Percentiles rank a stretch among this genome's conserved stretches.
These are phyloP conservation scores for Thalassophryne amazonica DNA, from an alignment of 2,797 vertebrate genomes.

Conservation along the genomic window DNA sequence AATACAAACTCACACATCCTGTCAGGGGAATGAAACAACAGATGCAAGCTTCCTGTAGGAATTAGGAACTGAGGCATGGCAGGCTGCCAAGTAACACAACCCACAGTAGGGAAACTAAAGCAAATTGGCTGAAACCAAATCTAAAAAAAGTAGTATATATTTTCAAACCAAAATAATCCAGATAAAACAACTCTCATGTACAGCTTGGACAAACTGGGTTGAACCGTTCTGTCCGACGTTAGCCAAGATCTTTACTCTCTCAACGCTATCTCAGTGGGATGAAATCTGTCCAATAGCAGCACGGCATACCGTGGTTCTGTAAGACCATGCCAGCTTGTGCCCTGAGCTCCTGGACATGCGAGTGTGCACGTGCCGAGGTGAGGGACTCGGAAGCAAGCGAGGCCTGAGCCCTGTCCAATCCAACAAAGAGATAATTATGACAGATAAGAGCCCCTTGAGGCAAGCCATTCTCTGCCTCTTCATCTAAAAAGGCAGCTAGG, in stretches of 20 bases:
- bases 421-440: slow-evolving; percentile 70
- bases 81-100: neutral
- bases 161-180: slow-evolving; percentile 23
- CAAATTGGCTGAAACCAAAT: no score
- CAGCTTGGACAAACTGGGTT: slow-evolving; percentile 68
- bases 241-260: slow-evolving; percentile 63
- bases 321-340: slow-evolving; percentile 37
- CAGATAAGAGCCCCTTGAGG: slow-evolving; percentile 58
- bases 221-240: slow-evolving; percentile 57
- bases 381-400: slow-evolving; percentile 46
- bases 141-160: slow-evolving; percentile 4
- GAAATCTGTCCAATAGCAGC: slow-evolving; percentile 52
- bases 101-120: no score
- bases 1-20: slow-evolving; percentile 41
- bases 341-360: slow-evolving; percentile 31
- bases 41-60: slow-evolving; percentile 41
- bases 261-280: slow-evolving; percentile 53
- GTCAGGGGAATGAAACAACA: slow-evolving; percentile 38
- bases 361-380: slow-evolving; percentile 54
- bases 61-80: slow-evolving; percentile 28
- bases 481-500: slow-evolving; percentile 71
- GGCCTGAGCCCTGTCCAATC: slow-evolving; percentile 67
- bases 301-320: slow-evolving; percentile 26
- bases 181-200: slow-evolving; percentile 31
- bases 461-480: slow-evolving; percentile 49